These are phyloP conservation scores for Noctuana brunneofusca DNA, from an alignment of 2,888 invertebrate genomes.

Conservation along the genomic window DNA sequence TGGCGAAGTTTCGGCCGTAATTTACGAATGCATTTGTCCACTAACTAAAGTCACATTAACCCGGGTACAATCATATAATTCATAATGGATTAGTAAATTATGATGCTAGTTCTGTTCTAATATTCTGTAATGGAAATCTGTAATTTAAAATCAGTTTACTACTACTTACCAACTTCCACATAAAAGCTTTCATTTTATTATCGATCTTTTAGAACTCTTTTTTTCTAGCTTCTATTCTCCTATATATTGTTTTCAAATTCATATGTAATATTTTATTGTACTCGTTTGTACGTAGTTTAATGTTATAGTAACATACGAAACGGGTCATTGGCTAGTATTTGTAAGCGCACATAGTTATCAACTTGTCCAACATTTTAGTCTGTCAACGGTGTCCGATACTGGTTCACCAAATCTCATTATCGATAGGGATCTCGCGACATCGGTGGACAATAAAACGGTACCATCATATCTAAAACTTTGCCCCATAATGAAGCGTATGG, in stretches of 20 bases:
- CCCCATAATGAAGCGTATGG: conserved; percentile 83
- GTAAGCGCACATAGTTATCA: conserved; percentile 43
- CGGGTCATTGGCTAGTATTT: conserved; percentile 20
- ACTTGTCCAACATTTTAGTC: conserved; percentile 54
- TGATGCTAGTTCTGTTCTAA: conserved; percentile 18
- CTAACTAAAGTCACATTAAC: conserved; percentile 53
- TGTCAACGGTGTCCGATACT: conserved; percentile 50
- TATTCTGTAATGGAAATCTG: conserved; percentile 19
- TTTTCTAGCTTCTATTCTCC: no score
- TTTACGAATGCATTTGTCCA: conserved; percentile 57
- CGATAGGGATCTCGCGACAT: conserved; percentile 81
- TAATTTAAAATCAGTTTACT: conserved; percentile 28
- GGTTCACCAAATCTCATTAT: conserved; percentile 72
- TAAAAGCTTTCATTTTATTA: not conserved
- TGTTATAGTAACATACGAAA: conserved; percentile 7
- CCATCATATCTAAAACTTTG: conserved; percentile 83
- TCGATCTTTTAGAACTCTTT: not conserved
- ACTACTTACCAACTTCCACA: not conserved
- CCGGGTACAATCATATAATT: conserved; percentile 45
- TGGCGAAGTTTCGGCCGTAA: conserved; percentile 57
- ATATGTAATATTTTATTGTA: no score
- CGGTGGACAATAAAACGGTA: conserved; percentile 81
- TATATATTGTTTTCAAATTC: no score
- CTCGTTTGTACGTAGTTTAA: not conserved
- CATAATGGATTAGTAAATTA: conserved; percentile 38